Evolutionary conservation across 2,888 invertebrate genomes (phyloP).

Genomic region (Drosophila helvetica): DNA sequence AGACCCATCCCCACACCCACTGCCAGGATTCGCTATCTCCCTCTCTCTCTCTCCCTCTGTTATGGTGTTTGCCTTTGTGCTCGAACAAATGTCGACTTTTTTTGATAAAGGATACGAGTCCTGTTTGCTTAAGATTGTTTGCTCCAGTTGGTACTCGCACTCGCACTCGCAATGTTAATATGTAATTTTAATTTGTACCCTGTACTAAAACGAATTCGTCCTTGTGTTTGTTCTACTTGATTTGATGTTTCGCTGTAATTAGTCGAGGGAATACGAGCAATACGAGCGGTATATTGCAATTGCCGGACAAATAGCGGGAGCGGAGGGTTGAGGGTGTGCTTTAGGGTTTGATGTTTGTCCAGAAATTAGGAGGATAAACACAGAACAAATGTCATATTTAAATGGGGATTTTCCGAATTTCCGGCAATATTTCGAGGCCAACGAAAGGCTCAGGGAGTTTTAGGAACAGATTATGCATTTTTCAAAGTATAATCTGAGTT

Average conservation of each 20-base stretch:
- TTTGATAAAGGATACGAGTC: conserved; percentile 27
- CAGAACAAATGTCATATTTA: neutral
- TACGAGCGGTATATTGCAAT: conserved; percentile 17
- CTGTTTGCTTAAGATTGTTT: conserved; percentile 54
- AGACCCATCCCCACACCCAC: neutral
- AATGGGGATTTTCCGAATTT: neutral
- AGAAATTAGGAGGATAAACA: conserved; percentile 4
- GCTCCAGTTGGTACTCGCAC: conserved; percentile 17
- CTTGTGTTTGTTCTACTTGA: conserved; percentile 59
- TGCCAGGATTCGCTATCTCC: neutral
- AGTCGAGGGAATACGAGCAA: conserved; percentile 27
- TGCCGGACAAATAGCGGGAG: conserved; percentile 13
- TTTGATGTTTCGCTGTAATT: conserved; percentile 46
- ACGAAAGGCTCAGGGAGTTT: neutral
- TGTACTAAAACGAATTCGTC: conserved; percentile 63
- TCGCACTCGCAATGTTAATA: conserved; percentile 54
- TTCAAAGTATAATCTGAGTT: neutral
- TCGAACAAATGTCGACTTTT: conserved; percentile 72
- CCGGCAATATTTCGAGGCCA: too few relatives aligned
- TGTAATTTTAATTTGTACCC: conserved; percentile 72
- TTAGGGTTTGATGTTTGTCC: conserved; percentile 9
- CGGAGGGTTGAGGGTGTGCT: conserved; percentile 1
- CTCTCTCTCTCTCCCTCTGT: neutral
- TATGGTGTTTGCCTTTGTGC: conserved; percentile 63
- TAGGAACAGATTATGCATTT: too few relatives aligned